phyloP scores from a whole-genome alignment of 2,113 vertebrate genomes.

The Hystrix cristata region DNA sequence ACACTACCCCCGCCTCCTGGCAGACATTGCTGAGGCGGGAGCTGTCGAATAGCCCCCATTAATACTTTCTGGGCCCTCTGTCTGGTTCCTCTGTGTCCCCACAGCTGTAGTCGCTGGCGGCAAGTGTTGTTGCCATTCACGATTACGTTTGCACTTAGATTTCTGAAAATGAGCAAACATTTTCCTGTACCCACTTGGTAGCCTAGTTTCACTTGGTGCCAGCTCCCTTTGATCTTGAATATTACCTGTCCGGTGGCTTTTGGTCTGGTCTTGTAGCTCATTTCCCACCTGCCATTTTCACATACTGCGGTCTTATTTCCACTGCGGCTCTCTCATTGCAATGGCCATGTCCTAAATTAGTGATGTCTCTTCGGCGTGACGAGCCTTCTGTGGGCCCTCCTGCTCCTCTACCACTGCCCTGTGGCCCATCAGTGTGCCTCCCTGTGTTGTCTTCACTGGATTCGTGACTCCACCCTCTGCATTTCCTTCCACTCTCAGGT shows the following conservation, averaged over 20 bases:
- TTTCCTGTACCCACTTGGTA: not conserved
- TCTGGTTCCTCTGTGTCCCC: not conserved
- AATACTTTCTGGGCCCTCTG: not conserved
- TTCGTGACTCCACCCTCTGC: not conserved
- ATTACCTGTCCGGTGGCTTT: not conserved
- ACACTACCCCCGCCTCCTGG: not conserved
- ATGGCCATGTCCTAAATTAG: not conserved
- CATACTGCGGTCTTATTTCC: not conserved
- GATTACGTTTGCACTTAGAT: not conserved
- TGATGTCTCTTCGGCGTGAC: not conserved
- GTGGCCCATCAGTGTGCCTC: not conserved
- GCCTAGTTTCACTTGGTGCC: not conserved
- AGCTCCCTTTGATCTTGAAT: fast-evolving
- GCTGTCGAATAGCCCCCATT: fast-evolving
- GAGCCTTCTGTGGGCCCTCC: not conserved
- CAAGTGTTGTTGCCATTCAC: not conserved
- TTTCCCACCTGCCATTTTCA: not conserved
- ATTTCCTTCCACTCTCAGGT: not conserved
- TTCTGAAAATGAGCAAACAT: not conserved
- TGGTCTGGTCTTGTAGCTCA: not conserved
- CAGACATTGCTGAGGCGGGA: not conserved
- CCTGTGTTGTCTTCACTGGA: fast-evolving
- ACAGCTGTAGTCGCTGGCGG: not conserved
- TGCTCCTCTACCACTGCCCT: not conserved
- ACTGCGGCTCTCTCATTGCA: not conserved